Conservation (phyloP, 2,888 invertebrate species). For the Clusia tigrina region DNA sequence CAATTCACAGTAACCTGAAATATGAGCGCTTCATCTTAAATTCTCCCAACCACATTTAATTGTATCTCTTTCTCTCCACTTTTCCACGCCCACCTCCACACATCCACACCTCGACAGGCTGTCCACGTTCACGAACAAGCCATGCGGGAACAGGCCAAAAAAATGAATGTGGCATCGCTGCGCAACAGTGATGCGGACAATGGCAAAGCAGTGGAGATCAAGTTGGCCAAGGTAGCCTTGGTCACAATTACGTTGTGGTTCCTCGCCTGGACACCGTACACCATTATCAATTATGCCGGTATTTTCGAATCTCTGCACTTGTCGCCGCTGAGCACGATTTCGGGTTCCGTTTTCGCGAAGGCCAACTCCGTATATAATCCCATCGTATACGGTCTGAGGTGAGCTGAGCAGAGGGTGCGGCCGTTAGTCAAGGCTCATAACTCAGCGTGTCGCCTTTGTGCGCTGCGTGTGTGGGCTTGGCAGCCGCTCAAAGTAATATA, state of each 20-base stretch:
- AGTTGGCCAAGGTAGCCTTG: conserved; percentile 88
- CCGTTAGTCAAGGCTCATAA: too few relatives aligned
- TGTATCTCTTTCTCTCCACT: too few relatives aligned
- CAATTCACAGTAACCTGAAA: too few relatives aligned
- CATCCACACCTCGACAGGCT: conserved; percentile 32
- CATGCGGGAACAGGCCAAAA: conserved; percentile 91
- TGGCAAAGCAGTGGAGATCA: conserved; percentile 77
- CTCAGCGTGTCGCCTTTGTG: too few relatives aligned
- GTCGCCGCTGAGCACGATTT: conserved; percentile 67
- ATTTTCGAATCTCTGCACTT: conserved; percentile 66
- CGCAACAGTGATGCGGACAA: conserved; percentile 81
- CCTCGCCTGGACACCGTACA: conserved; percentile 84
- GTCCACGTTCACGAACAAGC: conserved; percentile 67
- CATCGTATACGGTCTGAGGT: conserved; percentile 72
- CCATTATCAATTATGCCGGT: conserved; percentile 68
- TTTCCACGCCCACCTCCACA: too few relatives aligned
- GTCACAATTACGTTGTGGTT: conserved; percentile 91
- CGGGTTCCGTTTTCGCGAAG: conserved; percentile 71
- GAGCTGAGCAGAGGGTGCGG: conserved; percentile 10
- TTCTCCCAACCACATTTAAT: too few relatives aligned
- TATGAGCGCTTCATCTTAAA: too few relatives aligned
- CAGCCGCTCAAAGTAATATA: neutral
- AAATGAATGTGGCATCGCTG: conserved; percentile 91
- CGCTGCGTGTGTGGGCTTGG: too few relatives aligned
- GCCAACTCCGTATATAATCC: conserved; percentile 70